Conservation (phyloP, 1,140 invertebrate genomes). For the Dryas iulia region DNA sequence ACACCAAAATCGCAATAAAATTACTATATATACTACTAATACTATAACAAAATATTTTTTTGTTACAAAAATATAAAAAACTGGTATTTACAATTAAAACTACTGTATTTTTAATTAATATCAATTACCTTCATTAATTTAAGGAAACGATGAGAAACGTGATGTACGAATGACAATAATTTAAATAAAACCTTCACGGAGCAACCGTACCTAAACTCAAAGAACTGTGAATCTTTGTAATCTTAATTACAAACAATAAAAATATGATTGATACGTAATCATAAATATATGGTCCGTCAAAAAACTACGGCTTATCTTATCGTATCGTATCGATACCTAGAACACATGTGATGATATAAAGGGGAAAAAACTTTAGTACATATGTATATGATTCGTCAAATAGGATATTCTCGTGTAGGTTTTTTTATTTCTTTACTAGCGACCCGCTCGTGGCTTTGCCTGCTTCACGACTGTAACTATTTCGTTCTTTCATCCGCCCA, state of each 20-base stretch:
- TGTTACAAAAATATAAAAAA: not conserved
- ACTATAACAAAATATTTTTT: no score
- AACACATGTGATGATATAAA: slow-evolving; percentile 9
- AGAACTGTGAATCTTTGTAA: not conserved
- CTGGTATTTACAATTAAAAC: not conserved
- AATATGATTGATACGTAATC: not conserved
- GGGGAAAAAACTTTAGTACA: not conserved
- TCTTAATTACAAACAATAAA: not conserved
- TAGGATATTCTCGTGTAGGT: no score
- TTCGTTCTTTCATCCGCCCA: no score
- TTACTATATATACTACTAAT: no score
- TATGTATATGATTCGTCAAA: no score
- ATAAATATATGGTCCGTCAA: not conserved
- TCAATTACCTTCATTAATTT: not conserved
- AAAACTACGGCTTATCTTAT: not conserved
- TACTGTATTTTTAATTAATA: not conserved
- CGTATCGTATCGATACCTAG: slow-evolving; percentile 22
- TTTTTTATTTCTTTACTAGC: no score
- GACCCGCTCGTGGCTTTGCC: no score
- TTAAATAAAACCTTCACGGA: not conserved
- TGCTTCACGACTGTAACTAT: no score
- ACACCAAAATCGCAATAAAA: no score
- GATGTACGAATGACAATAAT: not conserved
- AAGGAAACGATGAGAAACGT: not conserved
- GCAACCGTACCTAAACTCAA: not conserved